A percentile compares a stretch with the other conserved stretches of the same genome.
phyloP scores from a whole-genome alignment of 1,140 invertebrate genomes.

The Streblospio benedicti region DNA sequence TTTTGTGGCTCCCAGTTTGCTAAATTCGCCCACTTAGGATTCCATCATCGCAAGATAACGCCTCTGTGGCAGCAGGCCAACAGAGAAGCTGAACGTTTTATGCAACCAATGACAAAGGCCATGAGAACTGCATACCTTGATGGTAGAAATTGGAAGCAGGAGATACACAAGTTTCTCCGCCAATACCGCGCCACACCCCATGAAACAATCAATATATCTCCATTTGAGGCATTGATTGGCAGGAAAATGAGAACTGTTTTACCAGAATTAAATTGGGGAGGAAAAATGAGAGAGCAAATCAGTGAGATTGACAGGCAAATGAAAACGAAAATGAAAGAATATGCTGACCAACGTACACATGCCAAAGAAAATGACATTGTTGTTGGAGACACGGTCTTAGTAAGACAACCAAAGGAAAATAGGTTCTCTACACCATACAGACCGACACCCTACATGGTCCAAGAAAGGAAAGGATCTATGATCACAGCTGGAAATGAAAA shows the following conservation, averaged over 20 bases:
- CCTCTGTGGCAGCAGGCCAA: not conserved
- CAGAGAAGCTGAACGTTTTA: slow-evolving; percentile 1
- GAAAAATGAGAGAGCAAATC: no score
- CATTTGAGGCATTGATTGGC: not conserved
- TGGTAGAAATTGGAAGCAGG: slow-evolving; percentile 1
- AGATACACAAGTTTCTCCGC: not conserved
- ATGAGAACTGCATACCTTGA: not conserved
- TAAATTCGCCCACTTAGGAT: slow-evolving; percentile 14
- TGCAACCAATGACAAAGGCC: not conserved
- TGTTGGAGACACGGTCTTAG: not conserved
- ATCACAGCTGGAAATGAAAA: no score
- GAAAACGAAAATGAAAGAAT: slow-evolving; percentile 9
- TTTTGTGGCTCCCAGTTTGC: slow-evolving; percentile 20
- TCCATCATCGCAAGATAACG: not conserved
- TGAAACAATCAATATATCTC: not conserved
- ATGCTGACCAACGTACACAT: not conserved
- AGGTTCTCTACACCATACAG: no score
- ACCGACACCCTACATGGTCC: not conserved
- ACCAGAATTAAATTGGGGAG: no score
- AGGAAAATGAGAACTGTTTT: no score
- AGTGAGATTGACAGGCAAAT: not conserved
- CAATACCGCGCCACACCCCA: slow-evolving; percentile 6
- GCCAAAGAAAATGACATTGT: not conserved
- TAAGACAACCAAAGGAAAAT: no score
- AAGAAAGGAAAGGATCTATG: not conserved